A percentile compares a stretch with the other conserved stretches of the same genome.
Evolutionary conservation across 2,888 invertebrate genomes (phyloP).

Genomic region (Anarsia innoxiella): DNA sequence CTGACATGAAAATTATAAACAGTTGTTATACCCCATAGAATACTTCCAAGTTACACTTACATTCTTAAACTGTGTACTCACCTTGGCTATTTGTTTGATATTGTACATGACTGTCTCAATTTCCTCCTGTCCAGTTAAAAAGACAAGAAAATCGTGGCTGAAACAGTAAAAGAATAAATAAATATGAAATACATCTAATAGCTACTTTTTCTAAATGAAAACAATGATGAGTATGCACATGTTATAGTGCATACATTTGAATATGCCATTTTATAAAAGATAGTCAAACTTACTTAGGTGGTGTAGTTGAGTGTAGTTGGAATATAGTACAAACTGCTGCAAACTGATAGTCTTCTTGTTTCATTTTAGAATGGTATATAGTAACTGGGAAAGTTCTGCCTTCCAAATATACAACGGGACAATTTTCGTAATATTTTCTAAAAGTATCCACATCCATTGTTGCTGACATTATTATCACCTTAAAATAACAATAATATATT

Average conservation of each 20-base stretch:
- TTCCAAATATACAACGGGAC: conserved; percentile 90
- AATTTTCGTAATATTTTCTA: conserved; percentile 89
- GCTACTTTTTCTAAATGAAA: neutral
- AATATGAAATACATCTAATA: neutral
- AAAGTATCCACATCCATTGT: conserved; percentile 98
- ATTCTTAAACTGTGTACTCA: conserved; percentile 29
- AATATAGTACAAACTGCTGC: conserved; percentile 90
- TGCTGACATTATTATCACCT: conserved; percentile 94
- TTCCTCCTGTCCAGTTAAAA: conserved; percentile 97
- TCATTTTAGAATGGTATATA: conserved; percentile 80
- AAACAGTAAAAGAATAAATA: conserved; percentile 36
- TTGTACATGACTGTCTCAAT: conserved; percentile 89
- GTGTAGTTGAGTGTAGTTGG: conserved; percentile 88
- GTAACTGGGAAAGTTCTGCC: conserved; percentile 90
- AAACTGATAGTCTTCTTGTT: conserved; percentile 89
- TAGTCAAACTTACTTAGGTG: conserved; percentile 80
- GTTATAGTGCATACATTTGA: too few relatives aligned
- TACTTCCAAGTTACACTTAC: neutral
- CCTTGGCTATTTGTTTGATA: conserved; percentile 82
- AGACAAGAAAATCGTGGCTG: conserved; percentile 93
- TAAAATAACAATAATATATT: conserved; percentile 24
- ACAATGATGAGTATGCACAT: neutral
- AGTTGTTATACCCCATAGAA: neutral
- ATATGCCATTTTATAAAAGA: too few relatives aligned
- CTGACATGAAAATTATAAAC: conserved; percentile 26